A percentile compares a stretch with the other conserved stretches of the same genome.
Evolutionary conservation across 2,113 vertebrate species (phyloP).

Genomic region (Hippolais icterina): DNA sequence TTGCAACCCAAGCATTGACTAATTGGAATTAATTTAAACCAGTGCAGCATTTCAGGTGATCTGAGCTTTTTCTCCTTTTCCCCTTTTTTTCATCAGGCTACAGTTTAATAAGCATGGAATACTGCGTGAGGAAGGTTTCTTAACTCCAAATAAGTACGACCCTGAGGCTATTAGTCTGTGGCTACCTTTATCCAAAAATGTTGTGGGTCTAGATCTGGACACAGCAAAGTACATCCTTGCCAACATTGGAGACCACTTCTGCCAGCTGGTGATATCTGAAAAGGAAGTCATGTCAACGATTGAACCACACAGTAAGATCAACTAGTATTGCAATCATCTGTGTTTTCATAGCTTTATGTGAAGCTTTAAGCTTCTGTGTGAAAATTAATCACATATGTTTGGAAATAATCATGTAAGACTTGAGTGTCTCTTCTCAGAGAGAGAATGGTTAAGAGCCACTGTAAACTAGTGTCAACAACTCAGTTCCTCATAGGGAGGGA

Average conservation of each 20-base stretch:
- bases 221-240: conserved; percentile 82
- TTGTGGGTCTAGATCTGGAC: conserved; percentile 78
- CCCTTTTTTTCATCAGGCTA: conserved; percentile 49
- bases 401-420: not conserved
- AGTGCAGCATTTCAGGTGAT: not conserved
- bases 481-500: not conserved
- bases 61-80: not conserved
- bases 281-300: conserved; percentile 82
- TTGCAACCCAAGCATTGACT: not conserved
- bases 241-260: conserved; percentile 84
- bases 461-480: not conserved
- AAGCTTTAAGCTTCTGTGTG: not conserved
- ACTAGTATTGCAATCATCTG: not conserved
- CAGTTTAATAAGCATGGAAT: conserved; percentile 81
- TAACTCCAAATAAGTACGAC: conserved; percentile 80
- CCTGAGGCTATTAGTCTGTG: conserved; percentile 79
- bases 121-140: conserved; percentile 79
- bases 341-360: not conserved
- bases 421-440: not conserved
- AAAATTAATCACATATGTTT: not conserved
- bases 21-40: not conserved
- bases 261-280: conserved; percentile 82
- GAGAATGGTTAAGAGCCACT: not conserved
- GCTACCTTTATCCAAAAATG: conserved; percentile 75
- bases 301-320: conserved; percentile 80